Percentiles rank a stretch among this genome's conserved stretches.
Evolutionary conservation across 2,113 vertebrate genomes (phyloP).

Genomic region (Aramus guarauna): DNA sequence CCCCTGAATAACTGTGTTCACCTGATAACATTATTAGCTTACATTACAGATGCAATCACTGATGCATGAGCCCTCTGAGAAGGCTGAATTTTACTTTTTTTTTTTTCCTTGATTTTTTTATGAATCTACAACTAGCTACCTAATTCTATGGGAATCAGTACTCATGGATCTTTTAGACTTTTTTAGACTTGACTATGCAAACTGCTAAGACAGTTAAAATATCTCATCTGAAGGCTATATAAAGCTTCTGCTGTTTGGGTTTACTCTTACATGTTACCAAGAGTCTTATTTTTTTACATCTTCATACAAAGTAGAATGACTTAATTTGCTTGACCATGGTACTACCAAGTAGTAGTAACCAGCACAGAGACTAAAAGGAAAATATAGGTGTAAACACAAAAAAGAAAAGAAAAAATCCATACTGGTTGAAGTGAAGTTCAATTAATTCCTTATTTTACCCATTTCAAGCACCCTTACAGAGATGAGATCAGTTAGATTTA

Average conservation of each 20-base stretch:
- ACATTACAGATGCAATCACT: neutral
- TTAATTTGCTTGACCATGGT: neutral
- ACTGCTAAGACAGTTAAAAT: neutral
- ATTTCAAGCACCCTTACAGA: slow-evolving; percentile 54
- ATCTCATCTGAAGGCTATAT: neutral
- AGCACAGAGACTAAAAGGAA: neutral
- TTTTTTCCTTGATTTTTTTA: neutral
- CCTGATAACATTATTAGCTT: neutral
- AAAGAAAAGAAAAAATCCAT: neutral
- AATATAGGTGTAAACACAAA: slow-evolving; percentile 1
- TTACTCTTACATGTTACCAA: neutral
- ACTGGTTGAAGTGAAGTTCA: slow-evolving; percentile 25
- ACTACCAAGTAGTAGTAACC: neutral
- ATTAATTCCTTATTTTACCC: slow-evolving; percentile 63
- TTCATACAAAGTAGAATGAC: neutral
- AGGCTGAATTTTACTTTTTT: neutral
- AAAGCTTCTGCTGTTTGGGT: neutral
- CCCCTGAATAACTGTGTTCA: neutral
- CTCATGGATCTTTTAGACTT: neutral
- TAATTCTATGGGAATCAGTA: neutral
- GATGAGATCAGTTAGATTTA: slow-evolving; percentile 67
- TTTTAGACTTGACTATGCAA: neutral
- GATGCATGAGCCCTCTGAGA: neutral
- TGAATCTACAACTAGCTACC: neutral
- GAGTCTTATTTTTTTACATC: neutral